These are phyloP conservation scores for Hyles lineata DNA, from an alignment of 2,888 invertebrate species.

Conservation along the genomic window DNA sequence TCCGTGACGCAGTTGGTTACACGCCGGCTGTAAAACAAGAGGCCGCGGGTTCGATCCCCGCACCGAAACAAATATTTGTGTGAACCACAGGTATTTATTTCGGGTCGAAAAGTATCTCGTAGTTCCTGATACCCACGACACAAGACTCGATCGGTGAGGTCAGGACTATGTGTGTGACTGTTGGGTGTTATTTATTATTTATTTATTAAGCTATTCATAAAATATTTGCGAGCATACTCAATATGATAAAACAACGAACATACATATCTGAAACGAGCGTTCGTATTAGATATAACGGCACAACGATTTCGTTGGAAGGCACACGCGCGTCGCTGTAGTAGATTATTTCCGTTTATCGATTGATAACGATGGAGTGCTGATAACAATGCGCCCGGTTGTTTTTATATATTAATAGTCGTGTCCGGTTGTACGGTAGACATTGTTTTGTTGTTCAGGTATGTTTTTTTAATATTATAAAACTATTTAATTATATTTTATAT, in stretches of 20 bases:
- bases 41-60: too few species aligned
- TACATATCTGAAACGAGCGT: neutral
- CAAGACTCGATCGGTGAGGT: too few species aligned
- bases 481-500: neutral
- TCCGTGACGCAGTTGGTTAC: too few species aligned
- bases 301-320: conserved; percentile 11
- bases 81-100: too few species aligned
- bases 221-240: too few species aligned
- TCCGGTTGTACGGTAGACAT: neutral
- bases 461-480: neutral
- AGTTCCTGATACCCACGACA: too few species aligned
- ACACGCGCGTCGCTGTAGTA: too few species aligned
- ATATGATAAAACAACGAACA: too few species aligned
- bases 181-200: neutral
- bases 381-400: neutral
- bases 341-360: conserved; percentile 13
- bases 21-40: too few species aligned
- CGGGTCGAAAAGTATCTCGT: too few species aligned
- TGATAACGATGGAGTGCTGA: conserved; percentile 11
- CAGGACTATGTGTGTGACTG: too few species aligned
- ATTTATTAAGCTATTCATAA: neutral
- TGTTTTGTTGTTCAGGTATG: neutral
- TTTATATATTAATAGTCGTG: conserved; percentile 8
- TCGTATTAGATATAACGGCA: conserved; percentile 2
- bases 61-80: too few species aligned